A percentile compares a stretch with the other conserved stretches of the same genome.
phyloP scores from a whole-genome alignment of 2,113 vertebrate genomes.

The Noctilio leporinus region DNA sequence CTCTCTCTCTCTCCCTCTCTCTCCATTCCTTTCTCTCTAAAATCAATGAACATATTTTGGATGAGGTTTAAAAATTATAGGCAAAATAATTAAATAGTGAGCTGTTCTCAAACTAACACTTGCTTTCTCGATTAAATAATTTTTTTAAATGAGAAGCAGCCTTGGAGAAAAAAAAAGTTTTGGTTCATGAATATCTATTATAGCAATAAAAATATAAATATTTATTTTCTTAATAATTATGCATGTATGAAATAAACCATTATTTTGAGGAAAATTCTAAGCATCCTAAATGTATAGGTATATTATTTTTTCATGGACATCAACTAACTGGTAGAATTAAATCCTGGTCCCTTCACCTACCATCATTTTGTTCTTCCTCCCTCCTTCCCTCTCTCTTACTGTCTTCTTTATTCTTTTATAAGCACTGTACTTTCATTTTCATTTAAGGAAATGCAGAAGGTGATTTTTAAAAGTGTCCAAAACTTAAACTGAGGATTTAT shows the following conservation, averaged over 20 bases:
- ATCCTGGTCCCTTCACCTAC: fast-evolving
- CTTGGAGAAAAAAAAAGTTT: background rate
- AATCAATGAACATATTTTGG: too few species aligned
- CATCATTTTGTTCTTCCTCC: background rate
- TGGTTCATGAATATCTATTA: background rate
- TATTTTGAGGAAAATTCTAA: background rate
- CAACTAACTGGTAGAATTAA: background rate
- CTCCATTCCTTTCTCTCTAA: too few species aligned
- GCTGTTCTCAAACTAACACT: background rate
- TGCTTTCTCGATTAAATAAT: background rate
- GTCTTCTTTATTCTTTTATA: background rate
- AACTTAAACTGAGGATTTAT: background rate
- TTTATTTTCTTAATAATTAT: background rate
- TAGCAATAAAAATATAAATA: background rate
- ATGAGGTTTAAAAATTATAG: background rate
- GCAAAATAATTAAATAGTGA: background rate
- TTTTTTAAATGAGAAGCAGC: background rate
- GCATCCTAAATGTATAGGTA: background rate
- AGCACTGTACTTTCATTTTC: background rate
- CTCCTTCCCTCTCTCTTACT: fast-evolving
- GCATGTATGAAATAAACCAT: background rate
- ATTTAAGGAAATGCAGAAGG: background rate
- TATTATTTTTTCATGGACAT: background rate
- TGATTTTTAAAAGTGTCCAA: background rate
- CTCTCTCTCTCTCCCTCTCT: too few species aligned